A percentile compares a stretch with the other conserved stretches of the same genome.
phyloP scores from a whole-genome alignment of 2,797 vertebrate genomes.

The Sternarchorhynchus goeldii region DNA sequence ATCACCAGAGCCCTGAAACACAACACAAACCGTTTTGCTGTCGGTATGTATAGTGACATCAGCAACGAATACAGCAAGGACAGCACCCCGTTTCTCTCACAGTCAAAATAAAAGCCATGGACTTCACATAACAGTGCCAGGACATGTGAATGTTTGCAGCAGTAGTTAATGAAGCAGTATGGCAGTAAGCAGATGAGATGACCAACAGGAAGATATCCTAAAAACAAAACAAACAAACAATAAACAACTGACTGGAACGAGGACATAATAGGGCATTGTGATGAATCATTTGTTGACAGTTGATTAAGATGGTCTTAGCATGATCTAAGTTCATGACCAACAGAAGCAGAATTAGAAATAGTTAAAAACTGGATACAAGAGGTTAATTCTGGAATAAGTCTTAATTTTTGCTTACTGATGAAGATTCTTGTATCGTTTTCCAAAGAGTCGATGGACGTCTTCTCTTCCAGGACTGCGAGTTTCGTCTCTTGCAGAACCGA shows the following conservation, averaged over 20 bases:
- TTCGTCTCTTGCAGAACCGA: slow-evolving; percentile 25
- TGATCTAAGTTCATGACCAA: not conserved
- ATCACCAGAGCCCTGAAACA: slow-evolving; percentile 50
- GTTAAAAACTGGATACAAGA: not conserved
- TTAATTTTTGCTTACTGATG: not conserved
- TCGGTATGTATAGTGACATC: too few relatives aligned
- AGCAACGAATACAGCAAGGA: too few relatives aligned
- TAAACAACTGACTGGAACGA: not conserved
- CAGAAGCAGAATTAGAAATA: too few relatives aligned
- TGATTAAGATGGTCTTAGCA: too few relatives aligned
- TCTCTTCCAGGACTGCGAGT: slow-evolving; percentile 47
- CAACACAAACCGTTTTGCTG: not conserved
- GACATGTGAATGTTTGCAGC: not conserved
- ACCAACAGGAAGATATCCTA: slow-evolving; percentile 5
- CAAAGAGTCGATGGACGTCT: slow-evolving; percentile 47
- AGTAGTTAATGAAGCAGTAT: not conserved
- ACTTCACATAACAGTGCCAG: too few relatives aligned
- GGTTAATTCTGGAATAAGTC: not conserved
- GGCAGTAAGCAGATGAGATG: not conserved
- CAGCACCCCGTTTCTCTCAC: too few relatives aligned
- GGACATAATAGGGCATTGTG: not conserved
- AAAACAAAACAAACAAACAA: slow-evolving; percentile 27
- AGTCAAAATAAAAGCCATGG: too few relatives aligned
- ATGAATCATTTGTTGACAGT: not conserved
- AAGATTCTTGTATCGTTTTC: slow-evolving; percentile 40